Percentiles rank a stretch among this genome's conserved stretches.
Evolutionary conservation across 2,888 invertebrate species (phyloP).

Genomic region (Macaria liturata): DNA sequence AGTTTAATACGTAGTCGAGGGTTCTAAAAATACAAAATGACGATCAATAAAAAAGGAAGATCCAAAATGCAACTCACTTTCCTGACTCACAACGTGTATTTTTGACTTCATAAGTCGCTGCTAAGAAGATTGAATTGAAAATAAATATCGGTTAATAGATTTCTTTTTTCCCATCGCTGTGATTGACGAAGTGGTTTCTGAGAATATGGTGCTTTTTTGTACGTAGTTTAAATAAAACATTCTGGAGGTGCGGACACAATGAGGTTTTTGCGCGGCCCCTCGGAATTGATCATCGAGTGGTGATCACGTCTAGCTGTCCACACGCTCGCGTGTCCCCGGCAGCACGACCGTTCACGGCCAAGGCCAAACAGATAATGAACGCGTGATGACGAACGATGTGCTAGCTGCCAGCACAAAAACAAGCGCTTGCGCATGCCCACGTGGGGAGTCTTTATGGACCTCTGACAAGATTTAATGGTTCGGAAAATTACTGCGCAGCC

Average conservation of each 20-base stretch:
- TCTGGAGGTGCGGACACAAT: constrained; percentile 38
- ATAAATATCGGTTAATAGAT: constrained; percentile 23
- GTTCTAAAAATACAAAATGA: too few species aligned
- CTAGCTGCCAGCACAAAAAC: constrained; percentile 67
- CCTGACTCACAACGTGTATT: constrained; percentile 20
- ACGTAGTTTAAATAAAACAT: constrained; percentile 20
- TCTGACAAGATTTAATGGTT: constrained; percentile 70
- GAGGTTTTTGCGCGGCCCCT: constrained; percentile 49
- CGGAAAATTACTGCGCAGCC: constrained; percentile 67
- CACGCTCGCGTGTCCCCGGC: constrained; percentile 58
- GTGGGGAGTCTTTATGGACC: constrained; percentile 70
- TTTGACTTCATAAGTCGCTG: neutral
- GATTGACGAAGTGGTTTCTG: constrained; percentile 31
- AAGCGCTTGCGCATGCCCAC: constrained; percentile 62
- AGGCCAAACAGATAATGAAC: constrained; percentile 78
- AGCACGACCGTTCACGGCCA: constrained; percentile 79
- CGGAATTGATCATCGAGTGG: constrained; percentile 48
- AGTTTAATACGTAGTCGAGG: too few species aligned
- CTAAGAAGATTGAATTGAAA: constrained; percentile 10
- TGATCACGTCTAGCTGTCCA: constrained; percentile 55
- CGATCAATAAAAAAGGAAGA: neutral
- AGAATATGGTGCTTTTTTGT: constrained; percentile 23
- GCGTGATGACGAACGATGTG: constrained; percentile 74
- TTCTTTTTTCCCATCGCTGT: constrained; percentile 20
- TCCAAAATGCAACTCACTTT: constrained; percentile 21